phyloP scores from a whole-genome alignment of 2,888 invertebrate genomes.

The Euphydryas editha region DNA sequence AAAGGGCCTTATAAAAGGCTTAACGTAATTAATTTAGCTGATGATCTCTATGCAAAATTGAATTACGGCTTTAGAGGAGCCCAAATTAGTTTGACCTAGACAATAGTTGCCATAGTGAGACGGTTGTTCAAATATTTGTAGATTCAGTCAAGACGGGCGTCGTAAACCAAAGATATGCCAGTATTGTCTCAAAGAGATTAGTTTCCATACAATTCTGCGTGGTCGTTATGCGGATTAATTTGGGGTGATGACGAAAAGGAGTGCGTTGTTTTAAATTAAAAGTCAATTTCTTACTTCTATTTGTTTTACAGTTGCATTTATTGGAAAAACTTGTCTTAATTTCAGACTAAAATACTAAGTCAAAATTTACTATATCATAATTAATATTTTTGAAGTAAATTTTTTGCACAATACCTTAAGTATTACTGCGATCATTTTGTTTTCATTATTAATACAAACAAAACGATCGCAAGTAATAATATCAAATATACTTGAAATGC shows the following conservation, averaged over 20 bases:
- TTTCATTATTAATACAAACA: background rate
- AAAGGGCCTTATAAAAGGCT: conserved; percentile 53
- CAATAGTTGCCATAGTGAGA: conserved; percentile 66
- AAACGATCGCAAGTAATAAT: no score
- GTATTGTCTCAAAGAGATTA: conserved; percentile 80
- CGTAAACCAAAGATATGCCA: conserved; percentile 78
- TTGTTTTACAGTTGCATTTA: background rate
- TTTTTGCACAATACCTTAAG: no score
- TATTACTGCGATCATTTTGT: no score
- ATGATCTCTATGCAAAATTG: conserved; percentile 71
- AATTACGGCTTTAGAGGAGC: conserved; percentile 67
- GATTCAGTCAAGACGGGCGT: conserved; percentile 64
- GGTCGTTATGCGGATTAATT: conserved; percentile 52
- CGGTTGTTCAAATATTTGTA: conserved; percentile 77
- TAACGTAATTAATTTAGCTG: conserved; percentile 61
- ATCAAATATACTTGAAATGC: no score
- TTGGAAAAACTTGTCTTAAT: no score
- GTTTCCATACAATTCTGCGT: conserved; percentile 69
- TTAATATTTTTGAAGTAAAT: no score
- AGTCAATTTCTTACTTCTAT: background rate
- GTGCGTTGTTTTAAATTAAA: conserved; percentile 15
- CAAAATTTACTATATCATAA: no score
- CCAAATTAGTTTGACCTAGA: conserved; percentile 79
- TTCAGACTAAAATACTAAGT: no score
- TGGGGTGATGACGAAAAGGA: conserved; percentile 24